A percentile compares a stretch with the other conserved stretches of the same genome.
These are phyloP conservation scores for Drosophila nigrodunni DNA, from an alignment of 1,140 invertebrate species.

Conservation along the genomic window DNA sequence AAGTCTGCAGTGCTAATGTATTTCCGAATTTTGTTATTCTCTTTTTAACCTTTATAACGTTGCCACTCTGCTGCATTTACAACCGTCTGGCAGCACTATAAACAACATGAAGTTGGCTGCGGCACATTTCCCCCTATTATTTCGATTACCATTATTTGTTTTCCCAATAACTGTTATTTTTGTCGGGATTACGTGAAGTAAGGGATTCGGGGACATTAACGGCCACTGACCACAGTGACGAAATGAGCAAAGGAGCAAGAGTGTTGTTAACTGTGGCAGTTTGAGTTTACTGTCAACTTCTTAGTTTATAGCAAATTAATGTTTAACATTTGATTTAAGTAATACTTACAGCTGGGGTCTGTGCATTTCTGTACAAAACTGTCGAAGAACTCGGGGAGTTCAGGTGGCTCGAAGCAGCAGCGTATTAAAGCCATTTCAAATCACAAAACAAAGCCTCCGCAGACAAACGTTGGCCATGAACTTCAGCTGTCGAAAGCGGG, in stretches of 20 bases:
- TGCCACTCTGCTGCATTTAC: slow-evolving; percentile 10
- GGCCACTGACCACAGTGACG: too few relatives aligned
- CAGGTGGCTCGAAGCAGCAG: slow-evolving; percentile 90
- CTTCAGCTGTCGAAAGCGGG: slow-evolving; percentile 30
- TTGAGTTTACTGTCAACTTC: too few relatives aligned
- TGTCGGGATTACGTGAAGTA: neutral
- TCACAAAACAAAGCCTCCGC: neutral
- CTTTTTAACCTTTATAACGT: neutral
- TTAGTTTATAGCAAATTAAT: neutral
- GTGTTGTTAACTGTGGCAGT: too few relatives aligned
- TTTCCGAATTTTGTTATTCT: slow-evolving; percentile 33
- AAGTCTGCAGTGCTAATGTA: neutral
- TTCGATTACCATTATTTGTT: too few relatives aligned
- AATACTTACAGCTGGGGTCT: slow-evolving; percentile 91
- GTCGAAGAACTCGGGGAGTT: slow-evolving; percentile 90
- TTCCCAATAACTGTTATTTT: too few relatives aligned
- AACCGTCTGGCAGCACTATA: slow-evolving; percentile 12
- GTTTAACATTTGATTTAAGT: neutral
- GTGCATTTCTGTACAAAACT: slow-evolving; percentile 91
- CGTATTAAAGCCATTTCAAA: slow-evolving; percentile 89
- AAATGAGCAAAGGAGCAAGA: too few relatives aligned
- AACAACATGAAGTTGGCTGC: slow-evolving; percentile 32
- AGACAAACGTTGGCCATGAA: slow-evolving; percentile 56
- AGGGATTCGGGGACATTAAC: too few relatives aligned
- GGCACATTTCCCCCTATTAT: slow-evolving; percentile 1